Evolutionary conservation across 35 echinoderm and acorn worm genomes (phyloP), one percentile per base, ranked within the genome.

Genomic region (Lytechinus variegatus): DNA sequence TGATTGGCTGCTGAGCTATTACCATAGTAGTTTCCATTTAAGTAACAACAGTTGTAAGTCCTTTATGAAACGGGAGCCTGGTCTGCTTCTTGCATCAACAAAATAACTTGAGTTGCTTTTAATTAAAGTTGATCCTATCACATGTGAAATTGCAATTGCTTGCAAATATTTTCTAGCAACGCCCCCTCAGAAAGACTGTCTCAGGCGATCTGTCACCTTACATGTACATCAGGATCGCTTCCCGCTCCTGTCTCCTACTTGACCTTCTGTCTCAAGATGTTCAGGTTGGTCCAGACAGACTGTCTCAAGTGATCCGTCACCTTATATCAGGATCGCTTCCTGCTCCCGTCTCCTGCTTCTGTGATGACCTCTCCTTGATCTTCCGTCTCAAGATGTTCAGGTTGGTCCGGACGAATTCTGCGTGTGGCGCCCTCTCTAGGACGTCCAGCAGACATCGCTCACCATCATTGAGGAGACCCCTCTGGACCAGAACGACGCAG

Each of bases 401-500:
- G 90, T 97, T 95, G 91, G 91, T 95, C 71, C 54, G 92, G 27
- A 95, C 92, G 28, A 95, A 97, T 27, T 92, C 95, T 87, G 95
- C 96, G 9, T 92, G 33, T 13, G 96, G 96, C 89, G 96, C 96
- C 71, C 92, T 55, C 28, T 87, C 10, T 27, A 86, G 58, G 51
- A 97, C 96, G 14, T 71, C 54, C 24, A 90, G 7, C 11, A 97
- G 95, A 89, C 96, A 97, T n/a, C 94, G 52, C 52, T 97, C 95
- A 13, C 94, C 96, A 44, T 94, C 66, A 52, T 19, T 52, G 54
- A 95, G 55, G 10, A 94, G 13, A 7, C 79, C 79, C 51, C 90
- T 86, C 94, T 95, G 88, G 3, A 97, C 96, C 16, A 94, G 61
- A 11, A 97, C 57, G 7, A 97, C 96, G 57, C 96, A 97, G 27